phyloP scores from a whole-genome alignment of 1,140 invertebrate genomes.

The Pseudomyrmex sp. region DNA sequence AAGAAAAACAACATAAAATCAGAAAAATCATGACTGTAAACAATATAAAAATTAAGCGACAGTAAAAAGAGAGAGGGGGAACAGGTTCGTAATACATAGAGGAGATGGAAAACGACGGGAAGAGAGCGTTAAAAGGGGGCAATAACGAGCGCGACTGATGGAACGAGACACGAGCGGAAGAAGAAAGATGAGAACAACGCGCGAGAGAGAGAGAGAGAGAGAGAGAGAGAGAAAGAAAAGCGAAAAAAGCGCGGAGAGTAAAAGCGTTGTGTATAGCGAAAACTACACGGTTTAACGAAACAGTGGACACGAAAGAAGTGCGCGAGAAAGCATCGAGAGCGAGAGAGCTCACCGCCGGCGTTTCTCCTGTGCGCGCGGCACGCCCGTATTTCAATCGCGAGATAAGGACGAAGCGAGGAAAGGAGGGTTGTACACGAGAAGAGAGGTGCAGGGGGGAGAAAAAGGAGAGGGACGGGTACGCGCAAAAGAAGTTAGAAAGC shows the following conservation, averaged over 20 bases:
- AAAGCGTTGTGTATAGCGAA: conserved; percentile 64
- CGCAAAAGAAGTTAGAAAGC: conserved; percentile 62
- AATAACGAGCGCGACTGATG: conserved; percentile 39
- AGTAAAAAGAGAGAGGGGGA: conserved; percentile 58
- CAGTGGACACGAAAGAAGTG: conserved; percentile 65
- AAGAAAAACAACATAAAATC: conserved; percentile 49
- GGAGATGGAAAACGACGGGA: conserved; percentile 14
- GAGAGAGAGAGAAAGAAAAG: conserved; percentile 34
- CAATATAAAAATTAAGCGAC: conserved; percentile 36
- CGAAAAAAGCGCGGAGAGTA: conserved; percentile 45
- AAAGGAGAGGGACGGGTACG: conserved; percentile 19
- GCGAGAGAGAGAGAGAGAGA: conserved; percentile 30
- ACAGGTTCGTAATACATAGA: conserved; percentile 1
- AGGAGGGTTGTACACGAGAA: conserved; percentile 20
- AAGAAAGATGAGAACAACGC: conserved; percentile 1
- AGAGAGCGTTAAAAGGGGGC: conserved; percentile 57
- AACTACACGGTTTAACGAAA: conserved; percentile 66
- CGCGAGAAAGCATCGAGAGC: conserved; percentile 38
- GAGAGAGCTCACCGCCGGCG: not conserved
- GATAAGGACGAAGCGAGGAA: conserved; percentile 65
- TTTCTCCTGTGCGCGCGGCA: conserved; percentile 63
- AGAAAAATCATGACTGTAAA: conserved; percentile 16
- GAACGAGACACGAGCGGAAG: conserved; percentile 30
- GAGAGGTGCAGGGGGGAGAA: not conserved
- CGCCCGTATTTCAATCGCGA: conserved; percentile 82